Percentiles rank a stretch among this genome's conserved stretches.
phyloP scores from a whole-genome alignment of 2,888 invertebrate genomes.

The Alsophila aescularia region DNA sequence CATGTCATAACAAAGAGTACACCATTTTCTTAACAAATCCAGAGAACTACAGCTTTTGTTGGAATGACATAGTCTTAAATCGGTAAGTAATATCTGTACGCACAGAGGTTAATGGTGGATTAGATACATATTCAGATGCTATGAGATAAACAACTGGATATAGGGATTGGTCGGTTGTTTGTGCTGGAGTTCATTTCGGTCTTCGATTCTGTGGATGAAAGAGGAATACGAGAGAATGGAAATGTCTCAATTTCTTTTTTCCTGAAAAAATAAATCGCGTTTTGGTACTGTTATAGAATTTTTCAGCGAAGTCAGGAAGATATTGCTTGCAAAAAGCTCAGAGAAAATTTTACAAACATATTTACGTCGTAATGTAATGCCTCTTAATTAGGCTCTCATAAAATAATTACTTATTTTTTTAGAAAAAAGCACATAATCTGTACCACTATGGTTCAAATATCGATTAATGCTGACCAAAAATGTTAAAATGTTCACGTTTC shows the following conservation, averaged over 20 bases:
- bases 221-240: background rate
- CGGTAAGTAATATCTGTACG: background rate
- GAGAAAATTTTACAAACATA: no score
- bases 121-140: slow-evolving; percentile 27
- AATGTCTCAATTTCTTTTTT: no score
- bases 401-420: no score
- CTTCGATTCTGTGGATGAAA: slow-evolving; percentile 12
- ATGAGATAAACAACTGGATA: slow-evolving; percentile 23
- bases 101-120: slow-evolving; percentile 22
- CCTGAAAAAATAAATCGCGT: background rate
- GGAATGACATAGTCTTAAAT: slow-evolving; percentile 1
- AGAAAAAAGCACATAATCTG: no score
- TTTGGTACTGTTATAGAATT: background rate
- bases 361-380: no score
- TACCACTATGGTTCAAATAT: background rate
- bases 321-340: no score
- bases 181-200: slow-evolving; percentile 10
- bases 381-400: no score
- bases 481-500: background rate
- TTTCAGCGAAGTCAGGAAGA: background rate
- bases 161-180: slow-evolving; percentile 13
- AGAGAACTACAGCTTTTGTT: background rate
- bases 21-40: background rate
- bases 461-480: background rate
- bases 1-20: slow-evolving; percentile 3